These are phyloP conservation scores for Antheraea assamensis DNA, from an alignment of 2,888 invertebrate species.

Conservation along the genomic window DNA sequence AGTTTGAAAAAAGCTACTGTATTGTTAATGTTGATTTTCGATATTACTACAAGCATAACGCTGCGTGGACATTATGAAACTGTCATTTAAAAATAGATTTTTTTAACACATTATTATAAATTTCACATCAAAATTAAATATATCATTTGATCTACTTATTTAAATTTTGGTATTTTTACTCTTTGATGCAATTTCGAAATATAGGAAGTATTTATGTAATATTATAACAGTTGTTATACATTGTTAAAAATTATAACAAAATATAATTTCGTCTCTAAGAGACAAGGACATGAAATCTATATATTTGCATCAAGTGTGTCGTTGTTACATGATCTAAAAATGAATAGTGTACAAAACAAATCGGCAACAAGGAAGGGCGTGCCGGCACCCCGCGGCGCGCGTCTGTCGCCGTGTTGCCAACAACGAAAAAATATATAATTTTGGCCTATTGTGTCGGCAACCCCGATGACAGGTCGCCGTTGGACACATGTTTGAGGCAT, in stretches of 20 bases:
- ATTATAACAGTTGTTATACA: too few relatives aligned
- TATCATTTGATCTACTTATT: too few relatives aligned
- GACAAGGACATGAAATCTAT: neutral
- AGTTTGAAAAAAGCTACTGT: too few relatives aligned
- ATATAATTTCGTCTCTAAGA: constrained; percentile 14
- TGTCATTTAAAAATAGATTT: too few relatives aligned
- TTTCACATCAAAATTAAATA: too few relatives aligned
- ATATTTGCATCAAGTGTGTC: neutral
- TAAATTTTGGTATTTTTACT: too few relatives aligned
- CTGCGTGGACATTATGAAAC: too few relatives aligned
- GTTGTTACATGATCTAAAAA: constrained; percentile 50
- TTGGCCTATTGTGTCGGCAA: constrained; percentile 70
- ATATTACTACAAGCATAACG: too few relatives aligned
- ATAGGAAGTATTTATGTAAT: too few relatives aligned
- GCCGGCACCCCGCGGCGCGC: constrained; percentile 73
- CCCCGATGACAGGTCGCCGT: constrained; percentile 80
- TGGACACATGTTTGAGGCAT: constrained; percentile 80
- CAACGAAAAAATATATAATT: constrained; percentile 75
- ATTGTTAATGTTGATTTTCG: too few relatives aligned
- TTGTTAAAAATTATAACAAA: neutral
- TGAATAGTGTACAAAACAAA: constrained; percentile 74
- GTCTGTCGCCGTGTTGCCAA: constrained; percentile 79
- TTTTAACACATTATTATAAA: too few relatives aligned
- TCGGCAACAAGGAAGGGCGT: constrained; percentile 75
- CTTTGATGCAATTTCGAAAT: too few relatives aligned